Evolutionary conservation across 2,888 invertebrate genomes (phyloP), one percentile per base, ranked within the genome.

Genomic region (Xestoiulus laeticollis): DNA sequence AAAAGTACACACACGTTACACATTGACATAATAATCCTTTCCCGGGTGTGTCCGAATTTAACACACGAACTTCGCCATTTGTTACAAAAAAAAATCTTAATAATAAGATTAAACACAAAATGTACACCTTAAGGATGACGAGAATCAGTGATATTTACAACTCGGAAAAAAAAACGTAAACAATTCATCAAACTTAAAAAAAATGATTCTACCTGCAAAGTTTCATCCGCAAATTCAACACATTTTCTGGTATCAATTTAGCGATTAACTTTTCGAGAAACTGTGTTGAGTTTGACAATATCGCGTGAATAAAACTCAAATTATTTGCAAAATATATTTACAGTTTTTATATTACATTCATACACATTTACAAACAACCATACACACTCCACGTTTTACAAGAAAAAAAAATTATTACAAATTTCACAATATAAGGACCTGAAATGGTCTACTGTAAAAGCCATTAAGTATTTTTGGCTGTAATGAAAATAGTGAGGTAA

Each of bases 401-500:
- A n/a, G 83, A 33, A 33, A 83, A 32, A 16, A 26, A n/a, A 30
- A 12, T 30, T n/a, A 82, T 82, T 82, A 82, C 82, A 82, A 48
- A 48, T 48, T 48, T 48, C 16, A 48, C 48, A 19, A 48, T 48
- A 82, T n/a, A 82, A 26, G 82, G 32, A 26, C 82, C 82, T 16
- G 82, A 82, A 83, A 83, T 83, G 83, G 83, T 83, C 83, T 83
- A 83, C 83, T 83, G 32, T 83, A 83, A 33, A 83, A 32, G 16
- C 83, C 30, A 32, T 30, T 16, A 68, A 68, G 32, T 30, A 33
- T n/a, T 48, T 38, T 59, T 59, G 59, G 59, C 59, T 59, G 59
- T 59, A 59, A 59, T n/a, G 38, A 83, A 83, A 83, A 32, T 32
- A 33, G 16, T 83, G 83, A 83, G 83, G 83, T 83, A 83, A 83